These are phyloP conservation scores for Aldabrachelys gigantea DNA, from an alignment of 2,113 vertebrate genomes.

Conservation along the genomic window DNA sequence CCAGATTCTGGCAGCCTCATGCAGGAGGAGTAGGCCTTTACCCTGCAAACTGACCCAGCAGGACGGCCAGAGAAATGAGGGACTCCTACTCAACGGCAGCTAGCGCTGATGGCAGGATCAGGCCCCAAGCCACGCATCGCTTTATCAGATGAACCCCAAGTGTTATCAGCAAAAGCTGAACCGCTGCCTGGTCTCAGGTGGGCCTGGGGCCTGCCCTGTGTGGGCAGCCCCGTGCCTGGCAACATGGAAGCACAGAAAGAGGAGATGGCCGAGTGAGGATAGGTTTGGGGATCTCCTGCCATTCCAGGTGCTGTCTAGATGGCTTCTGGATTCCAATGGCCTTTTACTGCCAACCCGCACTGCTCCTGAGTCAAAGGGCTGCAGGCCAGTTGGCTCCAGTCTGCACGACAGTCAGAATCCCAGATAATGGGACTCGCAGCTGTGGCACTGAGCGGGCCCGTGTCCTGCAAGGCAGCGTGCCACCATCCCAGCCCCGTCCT, in stretches of 20 bases:
- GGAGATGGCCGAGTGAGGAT: neutral
- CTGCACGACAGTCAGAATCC: no score
- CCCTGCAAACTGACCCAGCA: neutral
- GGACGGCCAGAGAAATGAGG: neutral
- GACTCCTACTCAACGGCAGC: neutral
- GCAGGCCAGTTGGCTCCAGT: neutral
- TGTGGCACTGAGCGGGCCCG: no score
- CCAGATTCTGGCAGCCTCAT: rapidly evolving
- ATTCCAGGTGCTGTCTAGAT: no score
- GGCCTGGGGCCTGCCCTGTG: neutral
- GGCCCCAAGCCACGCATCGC: neutral
- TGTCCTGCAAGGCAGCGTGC: no score
- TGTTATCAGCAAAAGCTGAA: neutral
- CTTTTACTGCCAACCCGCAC: neutral
- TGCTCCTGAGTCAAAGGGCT: neutral
- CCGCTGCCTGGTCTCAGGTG: neutral
- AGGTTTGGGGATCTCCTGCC: neutral
- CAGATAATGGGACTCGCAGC: no score
- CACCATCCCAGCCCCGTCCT: no score
- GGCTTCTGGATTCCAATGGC: neutral
- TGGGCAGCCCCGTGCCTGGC: neutral
- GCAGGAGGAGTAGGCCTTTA: neutral
- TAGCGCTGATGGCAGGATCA: neutral
- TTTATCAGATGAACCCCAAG: neutral
- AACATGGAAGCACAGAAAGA: neutral